Evolutionary conservation across 1,140 invertebrate genomes (phyloP), one percentile per base, ranked within the genome.

Genomic region (Drosophila biarmipes): DNA sequence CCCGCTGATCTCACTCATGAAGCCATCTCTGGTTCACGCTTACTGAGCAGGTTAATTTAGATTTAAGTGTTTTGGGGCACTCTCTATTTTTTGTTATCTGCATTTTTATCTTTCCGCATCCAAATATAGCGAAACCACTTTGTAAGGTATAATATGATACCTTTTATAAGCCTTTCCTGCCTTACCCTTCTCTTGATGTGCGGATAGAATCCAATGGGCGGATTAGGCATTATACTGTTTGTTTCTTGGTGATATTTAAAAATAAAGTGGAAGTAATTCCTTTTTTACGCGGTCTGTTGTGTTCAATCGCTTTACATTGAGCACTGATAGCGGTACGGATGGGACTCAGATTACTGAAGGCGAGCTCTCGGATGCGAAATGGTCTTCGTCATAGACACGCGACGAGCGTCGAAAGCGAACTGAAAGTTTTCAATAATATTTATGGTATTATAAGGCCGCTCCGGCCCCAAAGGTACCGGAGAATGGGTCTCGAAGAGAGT

Each of bases 351-450:
- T 57, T 57, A 17, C 29, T 17, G 14, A 24, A 52, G 17, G 8
- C 48, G 4, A 43, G n/a, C 31, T 54, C 29, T 31, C 17, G 42
- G 31, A 34, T 54, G 63, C 55, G 10, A 37, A 55, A 48, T n/a
- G 12, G 7, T 38, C 51, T 40, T 40, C 31, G 49, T n/a, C 48
- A 67, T 59, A 68, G 45, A 73, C 72, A 61, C 82, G 63, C 67
- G 58, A 64, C 78, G 58, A 87, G 58, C 59, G 84, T 68, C 62
- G 74, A 87, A 87, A 73, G 74, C 84, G 51, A 80, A 90, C 87
- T 90, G 78, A 90, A 80, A 77, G 68, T 80, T 80, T 69, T 90
- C 21, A 71, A 82, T 80, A 81, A 63, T 77, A 87, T 90, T 90
- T 86, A 86, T 73, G 68, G 58, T 78, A 67, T 68, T 90, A 90